Percentiles rank a stretch among this genome's conserved stretches.
Conservation (phyloP, 2,113 vertebrate species). For the Cephalopholis sonnerati region DNA sequence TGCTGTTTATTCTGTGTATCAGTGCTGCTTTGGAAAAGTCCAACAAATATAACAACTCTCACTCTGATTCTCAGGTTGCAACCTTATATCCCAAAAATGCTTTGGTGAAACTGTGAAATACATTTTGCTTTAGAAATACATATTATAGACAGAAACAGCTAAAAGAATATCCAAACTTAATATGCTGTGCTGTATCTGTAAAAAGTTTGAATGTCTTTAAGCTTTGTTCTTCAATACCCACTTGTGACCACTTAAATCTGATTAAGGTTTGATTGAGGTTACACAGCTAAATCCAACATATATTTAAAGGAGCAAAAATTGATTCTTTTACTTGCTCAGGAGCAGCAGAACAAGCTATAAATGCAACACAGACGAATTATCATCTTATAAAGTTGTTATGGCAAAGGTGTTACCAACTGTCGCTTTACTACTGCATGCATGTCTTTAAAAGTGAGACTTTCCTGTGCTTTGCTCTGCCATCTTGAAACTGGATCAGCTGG, state of each 20-base stretch:
- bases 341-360: not conserved
- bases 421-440: not conserved
- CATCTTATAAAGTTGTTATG: not conserved
- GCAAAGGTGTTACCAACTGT: not conserved
- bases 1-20: not conserved
- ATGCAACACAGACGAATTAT: not conserved
- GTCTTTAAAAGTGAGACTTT: not conserved
- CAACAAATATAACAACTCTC: not conserved
- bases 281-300: not conserved
- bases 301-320: not conserved
- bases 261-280: not conserved
- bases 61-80: not conserved
- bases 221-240: not conserved
- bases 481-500: slow-evolving; percentile 17
- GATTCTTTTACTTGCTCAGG: not conserved
- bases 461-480: not conserved
- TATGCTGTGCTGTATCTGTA: not conserved
- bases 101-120: not conserved
- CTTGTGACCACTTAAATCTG: not conserved
- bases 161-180: not conserved
- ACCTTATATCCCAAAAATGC: not conserved
- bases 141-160: not conserved
- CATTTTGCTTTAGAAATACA: not conserved
- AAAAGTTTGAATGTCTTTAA: not conserved
- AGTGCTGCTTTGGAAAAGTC: not conserved